A percentile compares a stretch with the other conserved stretches of the same genome.
Evolutionary conservation across 2,888 invertebrate species (phyloP).

Genomic region (Thera obeliscata): DNA sequence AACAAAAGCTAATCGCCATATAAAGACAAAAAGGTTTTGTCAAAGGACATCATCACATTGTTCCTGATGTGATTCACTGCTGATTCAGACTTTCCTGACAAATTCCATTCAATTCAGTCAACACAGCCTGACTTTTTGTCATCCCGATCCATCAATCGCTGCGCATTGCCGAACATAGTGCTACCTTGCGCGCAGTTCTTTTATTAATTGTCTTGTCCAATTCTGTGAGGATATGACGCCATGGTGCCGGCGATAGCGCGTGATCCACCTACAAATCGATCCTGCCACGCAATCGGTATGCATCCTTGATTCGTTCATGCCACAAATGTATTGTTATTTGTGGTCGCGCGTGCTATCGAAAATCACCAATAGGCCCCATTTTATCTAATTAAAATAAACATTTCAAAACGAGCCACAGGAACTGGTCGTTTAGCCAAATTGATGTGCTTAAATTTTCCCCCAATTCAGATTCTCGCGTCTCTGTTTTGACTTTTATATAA

Average conservation of each 20-base stretch:
- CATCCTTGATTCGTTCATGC: conserved; percentile 72
- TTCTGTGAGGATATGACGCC: conserved; percentile 82
- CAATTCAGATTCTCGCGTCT: conserved; percentile 26
- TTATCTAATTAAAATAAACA: conserved; percentile 49
- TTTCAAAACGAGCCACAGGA: conserved; percentile 48
- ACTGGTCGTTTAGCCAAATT: conserved; percentile 48
- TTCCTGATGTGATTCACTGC: conserved; percentile 40
- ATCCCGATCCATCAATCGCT: conserved; percentile 53
- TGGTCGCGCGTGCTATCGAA: conserved; percentile 53
- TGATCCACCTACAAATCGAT: conserved; percentile 77
- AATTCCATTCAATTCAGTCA: conserved; percentile 31
- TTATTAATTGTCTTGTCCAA: conserved; percentile 81
- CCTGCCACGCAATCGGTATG: conserved; percentile 70
- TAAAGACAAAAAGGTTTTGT: conserved; percentile 29
- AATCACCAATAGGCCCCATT: conserved; percentile 35
- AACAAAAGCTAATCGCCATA: conserved; percentile 31
- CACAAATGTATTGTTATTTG: conserved; percentile 63
- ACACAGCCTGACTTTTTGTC: conserved; percentile 30
- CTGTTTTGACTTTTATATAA: conserved; percentile 23
- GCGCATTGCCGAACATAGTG: conserved; percentile 74
- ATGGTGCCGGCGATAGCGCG: conserved; percentile 70
- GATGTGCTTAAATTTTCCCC: conserved; percentile 32
- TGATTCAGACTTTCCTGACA: conserved; percentile 32
- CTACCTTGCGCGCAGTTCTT: conserved; percentile 74
- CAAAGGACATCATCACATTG: conserved; percentile 31